phyloP scores from a whole-genome alignment of 2,797 vertebrate species.

The Mycteria americana region DNA sequence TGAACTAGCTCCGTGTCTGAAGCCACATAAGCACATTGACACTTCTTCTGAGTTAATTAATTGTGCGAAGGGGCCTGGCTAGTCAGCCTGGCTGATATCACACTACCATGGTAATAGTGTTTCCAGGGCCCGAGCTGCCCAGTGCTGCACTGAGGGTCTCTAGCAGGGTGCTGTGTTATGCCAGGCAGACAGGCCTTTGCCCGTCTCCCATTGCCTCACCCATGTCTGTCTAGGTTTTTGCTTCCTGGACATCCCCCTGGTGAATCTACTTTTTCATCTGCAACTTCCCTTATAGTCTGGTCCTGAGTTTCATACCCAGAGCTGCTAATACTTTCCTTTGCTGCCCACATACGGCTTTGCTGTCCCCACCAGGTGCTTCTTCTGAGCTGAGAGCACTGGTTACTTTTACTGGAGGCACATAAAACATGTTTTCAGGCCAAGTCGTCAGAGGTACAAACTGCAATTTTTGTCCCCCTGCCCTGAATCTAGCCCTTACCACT shows the following conservation, averaged over 20 bases:
- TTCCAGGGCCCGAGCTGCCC: not conserved
- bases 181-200: not conserved
- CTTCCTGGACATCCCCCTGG: not conserved
- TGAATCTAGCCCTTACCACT: not conserved
- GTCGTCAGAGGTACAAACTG: not conserved
- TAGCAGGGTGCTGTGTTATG: not conserved
- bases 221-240: not conserved
- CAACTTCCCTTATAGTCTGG: not conserved
- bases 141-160: not conserved
- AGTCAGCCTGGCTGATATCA: fast-evolving
- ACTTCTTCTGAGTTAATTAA: not conserved
- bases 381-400: not conserved
- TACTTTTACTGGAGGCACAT: not conserved
- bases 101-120: not conserved
- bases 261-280: not conserved
- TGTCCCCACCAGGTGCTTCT: not conserved
- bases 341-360: not conserved
- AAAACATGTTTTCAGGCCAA: not conserved
- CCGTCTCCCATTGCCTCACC: not conserved
- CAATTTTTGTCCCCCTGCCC: not conserved
- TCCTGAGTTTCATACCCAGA: not conserved
- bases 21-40: not conserved
- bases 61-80: not conserved
- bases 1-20: not conserved
- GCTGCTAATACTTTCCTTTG: not conserved